phyloP scores from a whole-genome alignment of 2,797 vertebrate genomes.

The Cirrhinus mrigala region DNA sequence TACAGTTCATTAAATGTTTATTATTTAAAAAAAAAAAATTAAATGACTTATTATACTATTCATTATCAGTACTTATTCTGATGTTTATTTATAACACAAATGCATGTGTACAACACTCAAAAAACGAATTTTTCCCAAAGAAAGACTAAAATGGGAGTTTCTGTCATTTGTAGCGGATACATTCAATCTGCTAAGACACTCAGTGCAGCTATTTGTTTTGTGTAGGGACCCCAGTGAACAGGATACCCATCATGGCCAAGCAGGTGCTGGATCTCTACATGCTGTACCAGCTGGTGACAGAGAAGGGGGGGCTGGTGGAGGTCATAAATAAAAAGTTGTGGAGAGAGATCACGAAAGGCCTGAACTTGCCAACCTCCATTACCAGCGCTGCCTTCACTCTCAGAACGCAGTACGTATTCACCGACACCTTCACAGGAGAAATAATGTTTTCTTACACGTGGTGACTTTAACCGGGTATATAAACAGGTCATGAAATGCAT shows the following conservation, averaged over 20 bases:
- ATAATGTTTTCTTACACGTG: no score
- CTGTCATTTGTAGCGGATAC: neutral
- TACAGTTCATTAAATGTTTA: no score
- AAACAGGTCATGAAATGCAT: no score
- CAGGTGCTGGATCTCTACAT: conserved; percentile 97
- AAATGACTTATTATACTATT: no score
- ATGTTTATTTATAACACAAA: no score
- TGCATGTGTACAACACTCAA: no score
- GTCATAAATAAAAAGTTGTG: conserved; percentile 99
- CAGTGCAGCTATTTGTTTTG: conserved; percentile 22
- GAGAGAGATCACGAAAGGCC: conserved; percentile 97
- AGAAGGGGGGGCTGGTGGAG: conserved; percentile 96
- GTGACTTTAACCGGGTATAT: no score
- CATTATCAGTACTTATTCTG: no score
- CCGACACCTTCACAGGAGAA: neutral
- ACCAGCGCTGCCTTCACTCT: conserved; percentile 98
- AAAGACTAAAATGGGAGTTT: neutral
- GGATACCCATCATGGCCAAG: conserved; percentile 99
- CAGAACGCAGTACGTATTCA: conserved; percentile 90
- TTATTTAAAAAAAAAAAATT: no score
- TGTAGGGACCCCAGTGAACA: conserved; percentile 94
- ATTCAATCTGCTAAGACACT: no score
- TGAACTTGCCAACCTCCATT: conserved; percentile 97
- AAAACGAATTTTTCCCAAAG: neutral
- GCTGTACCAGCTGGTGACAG: conserved; percentile 95